Percentiles rank a stretch among this genome's conserved stretches.
phyloP scores from a whole-genome alignment of 2,888 invertebrate species.

The Disparrhopalites patrizii region DNA sequence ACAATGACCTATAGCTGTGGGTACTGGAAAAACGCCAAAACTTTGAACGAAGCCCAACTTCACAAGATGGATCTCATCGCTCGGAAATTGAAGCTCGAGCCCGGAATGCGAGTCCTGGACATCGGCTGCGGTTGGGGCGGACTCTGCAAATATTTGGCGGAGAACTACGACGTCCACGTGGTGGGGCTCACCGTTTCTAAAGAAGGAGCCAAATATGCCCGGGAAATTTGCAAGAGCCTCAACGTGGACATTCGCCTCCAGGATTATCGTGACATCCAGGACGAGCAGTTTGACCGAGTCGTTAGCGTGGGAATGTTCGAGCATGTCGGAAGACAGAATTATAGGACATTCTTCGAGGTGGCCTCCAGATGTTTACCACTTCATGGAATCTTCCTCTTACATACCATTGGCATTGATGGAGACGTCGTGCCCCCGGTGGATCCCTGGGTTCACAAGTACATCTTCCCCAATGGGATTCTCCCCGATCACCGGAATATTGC shows the following conservation, averaged over 20 bases:
- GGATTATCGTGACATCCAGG: constrained; percentile 28
- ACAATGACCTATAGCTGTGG: constrained; percentile 32
- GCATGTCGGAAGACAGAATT: constrained; percentile 26
- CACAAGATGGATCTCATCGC: constrained; percentile 32
- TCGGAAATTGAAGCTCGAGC: constrained; percentile 27
- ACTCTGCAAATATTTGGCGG: constrained; percentile 25
- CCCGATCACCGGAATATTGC: constrained; percentile 9
- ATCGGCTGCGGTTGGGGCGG: constrained; percentile 37
- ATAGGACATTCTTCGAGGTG: constrained; percentile 11
- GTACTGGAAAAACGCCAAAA: constrained; percentile 29
- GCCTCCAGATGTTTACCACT: background rate
- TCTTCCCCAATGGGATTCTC: constrained; percentile 20
- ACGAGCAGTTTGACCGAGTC: constrained; percentile 31
- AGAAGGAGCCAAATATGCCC: constrained; percentile 19
- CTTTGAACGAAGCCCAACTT: constrained; percentile 26
- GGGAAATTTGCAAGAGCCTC: constrained; percentile 8
- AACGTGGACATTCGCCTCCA: constrained; percentile 15
- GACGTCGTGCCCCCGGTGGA: background rate
- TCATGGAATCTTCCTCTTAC: constrained; percentile 24
- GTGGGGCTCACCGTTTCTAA: constrained; percentile 6
- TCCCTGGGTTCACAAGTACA: constrained; percentile 5
- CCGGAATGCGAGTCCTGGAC: constrained; percentile 35
- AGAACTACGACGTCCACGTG: constrained; percentile 15
- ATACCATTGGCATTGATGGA: constrained; percentile 12
- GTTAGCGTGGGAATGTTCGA: constrained; percentile 25